Base-by-base conservation (phyloP, 1,140 invertebrate genomes). In the Dendroctonus valens region DNA sequence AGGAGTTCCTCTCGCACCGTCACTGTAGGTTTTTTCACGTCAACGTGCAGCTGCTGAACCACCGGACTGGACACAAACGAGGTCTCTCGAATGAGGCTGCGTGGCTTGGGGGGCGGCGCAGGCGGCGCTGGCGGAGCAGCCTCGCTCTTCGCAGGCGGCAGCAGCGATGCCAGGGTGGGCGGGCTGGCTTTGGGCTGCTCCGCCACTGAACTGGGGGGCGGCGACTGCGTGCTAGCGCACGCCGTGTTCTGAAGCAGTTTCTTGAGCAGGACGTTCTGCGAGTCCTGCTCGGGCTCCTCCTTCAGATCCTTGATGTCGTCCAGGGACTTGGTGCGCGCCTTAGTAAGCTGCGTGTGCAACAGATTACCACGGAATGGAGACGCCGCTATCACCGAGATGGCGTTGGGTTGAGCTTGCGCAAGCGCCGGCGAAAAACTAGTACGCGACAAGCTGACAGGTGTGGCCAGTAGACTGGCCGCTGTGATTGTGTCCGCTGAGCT, bases 211-310 rank as follows among this genome's bases (percentile, higher is more conserved):
- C 82, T 81, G 2, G 77, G 79, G 26, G 83, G 77, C 38, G 82
- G 79, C 64, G 81, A 81, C 71, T 75, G 79, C 14, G 78, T 77
- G 42, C 83, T 81, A 6, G 84, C 85, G 75, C 86, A 88, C 6
- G 84, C 90, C 7, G 90, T 91, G 71, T 93, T 95, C 77, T 96
- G 92, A 14, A 97, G 77, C 37, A 97, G 80, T 77, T 96, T 91
- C 74, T 96, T 96, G 14, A 97, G 77, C 12, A 97, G 78, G 7
- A 94, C 93, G 81, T 96, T 95, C 3, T 26, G 26, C 1, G 90
- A 90, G 69, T 93, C 90, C 71, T 91, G 9, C 59, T 69, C 68
- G 7, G 15, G 6, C 11, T 69, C 69, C 8, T 68, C 65, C 65
- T 73, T 74, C n/a, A 66, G 63, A 15, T 71, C 73, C 60, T 71